These are phyloP conservation scores for Phrynocephalus vlangalii DNA, from an alignment of 2,797 vertebrate genomes.

Conservation along the genomic window DNA sequence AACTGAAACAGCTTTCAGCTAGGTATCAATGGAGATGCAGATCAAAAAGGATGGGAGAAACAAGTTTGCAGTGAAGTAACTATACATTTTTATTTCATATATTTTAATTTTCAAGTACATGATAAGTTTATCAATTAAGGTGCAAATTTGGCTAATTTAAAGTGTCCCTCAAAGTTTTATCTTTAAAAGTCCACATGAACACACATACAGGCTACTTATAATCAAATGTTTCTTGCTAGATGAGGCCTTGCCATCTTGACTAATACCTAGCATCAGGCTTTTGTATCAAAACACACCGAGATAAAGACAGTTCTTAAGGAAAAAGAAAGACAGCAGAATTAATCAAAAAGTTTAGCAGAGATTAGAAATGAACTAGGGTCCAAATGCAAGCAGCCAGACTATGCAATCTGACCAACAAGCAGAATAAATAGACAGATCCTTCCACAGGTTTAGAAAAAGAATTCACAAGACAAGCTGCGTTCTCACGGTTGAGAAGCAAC, in stretches of 20 bases:
- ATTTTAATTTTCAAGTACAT: conserved; percentile 36
- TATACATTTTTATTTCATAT: conserved; percentile 27
- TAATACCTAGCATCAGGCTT: conserved; percentile 17
- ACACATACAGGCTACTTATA: neutral
- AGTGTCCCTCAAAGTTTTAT: conserved; percentile 30
- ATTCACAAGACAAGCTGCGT: neutral
- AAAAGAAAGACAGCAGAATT: conserved; percentile 51
- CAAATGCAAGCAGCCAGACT: conserved; percentile 9
- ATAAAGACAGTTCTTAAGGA: conserved; percentile 26
- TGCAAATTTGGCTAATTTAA: conserved; percentile 15
- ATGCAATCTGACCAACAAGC: conserved; percentile 38
- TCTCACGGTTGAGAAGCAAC: conserved; percentile 30
- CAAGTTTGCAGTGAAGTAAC: conserved; percentile 31
- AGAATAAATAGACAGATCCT: neutral
- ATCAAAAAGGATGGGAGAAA: neutral
- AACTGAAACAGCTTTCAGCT: neutral
- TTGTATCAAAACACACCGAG: conserved; percentile 49
- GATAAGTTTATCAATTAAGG: conserved; percentile 38
- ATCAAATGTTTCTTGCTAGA: conserved; percentile 38
- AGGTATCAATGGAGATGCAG: neutral
- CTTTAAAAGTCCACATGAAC: conserved; percentile 42
- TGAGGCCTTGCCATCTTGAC: conserved; percentile 47
- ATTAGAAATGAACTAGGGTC: conserved; percentile 38
- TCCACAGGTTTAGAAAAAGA: conserved; percentile 46
- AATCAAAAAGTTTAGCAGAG: conserved; percentile 48